Conservation (phyloP, 2,888 invertebrate species). For the Ichneumoninae sp. region DNA sequence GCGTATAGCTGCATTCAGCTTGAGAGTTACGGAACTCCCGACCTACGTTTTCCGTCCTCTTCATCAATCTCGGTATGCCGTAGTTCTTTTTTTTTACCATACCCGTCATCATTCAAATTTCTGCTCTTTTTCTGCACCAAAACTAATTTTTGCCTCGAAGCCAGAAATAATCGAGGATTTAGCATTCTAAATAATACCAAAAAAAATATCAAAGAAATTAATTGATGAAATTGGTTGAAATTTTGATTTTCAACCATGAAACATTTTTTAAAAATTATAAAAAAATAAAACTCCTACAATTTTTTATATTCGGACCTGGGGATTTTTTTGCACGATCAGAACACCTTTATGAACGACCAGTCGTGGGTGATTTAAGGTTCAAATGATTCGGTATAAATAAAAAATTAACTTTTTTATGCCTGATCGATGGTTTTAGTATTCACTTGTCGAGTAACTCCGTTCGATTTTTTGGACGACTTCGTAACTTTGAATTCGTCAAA, state of each 20-base stretch:
- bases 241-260: too few relatives aligned
- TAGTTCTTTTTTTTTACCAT: constrained; percentile 9
- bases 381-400: neutral
- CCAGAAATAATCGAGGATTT: neutral
- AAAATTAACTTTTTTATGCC: neutral
- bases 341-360: neutral
- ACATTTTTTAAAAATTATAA: too few relatives aligned
- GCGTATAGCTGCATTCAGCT: constrained; percentile 29
- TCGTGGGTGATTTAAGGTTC: too few relatives aligned
- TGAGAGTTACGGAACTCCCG: constrained; percentile 20
- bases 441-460: neutral
- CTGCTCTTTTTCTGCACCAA: neutral
- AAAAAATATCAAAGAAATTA: neutral
- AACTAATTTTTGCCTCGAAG: neutral
- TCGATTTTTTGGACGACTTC: neutral
- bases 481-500: constrained; percentile 1
- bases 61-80: constrained; percentile 27
- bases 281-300: too few relatives aligned
- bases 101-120: constrained; percentile 1
- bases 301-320: too few relatives aligned
- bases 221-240: too few relatives aligned
- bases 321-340: neutral
- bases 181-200: neutral
- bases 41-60: constrained; percentile 41
- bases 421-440: neutral